A percentile compares a stretch with the other conserved stretches of the same genome.
Conservation (phyloP, 2,113 vertebrate genomes). For the Cettia cetti region DNA sequence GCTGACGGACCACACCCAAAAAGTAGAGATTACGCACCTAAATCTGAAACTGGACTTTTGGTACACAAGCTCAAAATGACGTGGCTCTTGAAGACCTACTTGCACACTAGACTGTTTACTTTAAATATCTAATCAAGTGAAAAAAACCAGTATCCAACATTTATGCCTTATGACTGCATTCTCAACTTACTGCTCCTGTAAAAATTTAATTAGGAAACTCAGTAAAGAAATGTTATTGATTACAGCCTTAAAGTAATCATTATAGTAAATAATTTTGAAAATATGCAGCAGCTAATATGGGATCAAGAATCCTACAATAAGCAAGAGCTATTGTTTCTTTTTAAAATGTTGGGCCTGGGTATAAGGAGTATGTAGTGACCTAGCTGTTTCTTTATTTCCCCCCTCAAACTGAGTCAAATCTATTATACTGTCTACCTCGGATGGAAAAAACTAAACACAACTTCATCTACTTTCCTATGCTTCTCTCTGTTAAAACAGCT, state of each 20-base stretch:
- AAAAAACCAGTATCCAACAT: neutral
- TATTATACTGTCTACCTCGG: neutral
- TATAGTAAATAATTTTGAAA: neutral
- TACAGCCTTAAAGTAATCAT: neutral
- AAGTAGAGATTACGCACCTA: neutral
- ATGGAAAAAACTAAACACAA: neutral
- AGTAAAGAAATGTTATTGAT: neutral
- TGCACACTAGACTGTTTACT: neutral
- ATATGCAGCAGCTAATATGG: neutral
- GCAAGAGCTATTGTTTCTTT: neutral
- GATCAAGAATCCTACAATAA: neutral
- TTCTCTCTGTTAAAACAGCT: neutral
- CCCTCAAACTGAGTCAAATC: neutral
- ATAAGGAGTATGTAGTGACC: neutral
- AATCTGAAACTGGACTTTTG: neutral
- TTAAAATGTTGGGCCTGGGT: neutral
- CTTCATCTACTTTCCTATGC: neutral
- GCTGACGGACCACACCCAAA: neutral
- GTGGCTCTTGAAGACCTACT: neutral
- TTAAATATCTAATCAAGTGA: neutral
- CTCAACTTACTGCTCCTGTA: neutral
- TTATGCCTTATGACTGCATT: neutral
- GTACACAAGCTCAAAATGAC: neutral
- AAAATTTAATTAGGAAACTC: neutral
- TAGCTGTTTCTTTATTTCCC: neutral